These are phyloP conservation scores for Psilopsiagon aurifrons DNA, from an alignment of 2,113 vertebrate species.

Conservation along the genomic window DNA sequence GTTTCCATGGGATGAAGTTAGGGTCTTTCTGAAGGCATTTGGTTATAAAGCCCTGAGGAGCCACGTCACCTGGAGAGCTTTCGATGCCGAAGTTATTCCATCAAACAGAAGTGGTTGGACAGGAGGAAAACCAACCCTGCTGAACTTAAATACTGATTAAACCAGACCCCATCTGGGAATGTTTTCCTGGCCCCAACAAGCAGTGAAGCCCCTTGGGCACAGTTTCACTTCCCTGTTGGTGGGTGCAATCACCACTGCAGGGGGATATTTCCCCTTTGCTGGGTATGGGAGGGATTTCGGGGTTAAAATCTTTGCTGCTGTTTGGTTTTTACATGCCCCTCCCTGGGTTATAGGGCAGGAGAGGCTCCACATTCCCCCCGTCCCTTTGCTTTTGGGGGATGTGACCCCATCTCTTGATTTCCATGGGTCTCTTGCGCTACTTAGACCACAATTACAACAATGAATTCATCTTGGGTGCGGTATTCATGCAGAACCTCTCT, in stretches of 20 bases:
- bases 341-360: not conserved
- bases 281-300: not conserved
- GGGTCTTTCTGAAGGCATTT: not conserved
- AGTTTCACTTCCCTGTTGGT: not conserved
- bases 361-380: not conserved
- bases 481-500: not conserved
- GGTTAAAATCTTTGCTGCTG: not conserved
- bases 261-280: not conserved
- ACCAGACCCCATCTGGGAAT: not conserved
- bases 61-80: not conserved
- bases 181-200: not conserved
- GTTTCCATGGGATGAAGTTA: not conserved
- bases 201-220: not conserved
- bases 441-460: not conserved
- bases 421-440: not conserved
- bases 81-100: constrained; percentile 1
- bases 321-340: too few species aligned
- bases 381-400: not conserved
- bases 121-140: not conserved
- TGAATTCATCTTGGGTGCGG: not conserved
- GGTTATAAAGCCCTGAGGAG: not conserved
- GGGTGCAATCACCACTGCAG: not conserved
- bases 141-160: not conserved
- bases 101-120: not conserved
- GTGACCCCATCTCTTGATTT: not conserved